Evolutionary conservation across 2,113 vertebrate species (phyloP), one percentile per base, ranked within the genome.

Genomic region (Tyrannus savana): DNA sequence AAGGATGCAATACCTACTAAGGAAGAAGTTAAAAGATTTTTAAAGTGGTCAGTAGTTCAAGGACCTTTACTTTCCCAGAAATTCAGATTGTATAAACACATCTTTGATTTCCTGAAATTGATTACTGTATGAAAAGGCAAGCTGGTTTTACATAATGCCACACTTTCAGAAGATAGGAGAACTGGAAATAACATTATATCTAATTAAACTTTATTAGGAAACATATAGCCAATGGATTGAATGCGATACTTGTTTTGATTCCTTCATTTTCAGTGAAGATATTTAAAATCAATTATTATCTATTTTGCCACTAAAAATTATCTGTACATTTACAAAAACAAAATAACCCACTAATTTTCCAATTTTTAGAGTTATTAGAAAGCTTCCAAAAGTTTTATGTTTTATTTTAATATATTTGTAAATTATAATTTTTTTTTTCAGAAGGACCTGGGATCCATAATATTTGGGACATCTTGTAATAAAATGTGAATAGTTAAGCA

Each of bases 1-100:
- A n/a, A 85, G 46, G 59, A 78, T 46, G 59, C 93, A 95, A 33
- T 95, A 95, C 85, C 82, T 95, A 52, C 80, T 67, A 93, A 95
- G 89, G 64, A 93, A 92, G 67, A 81, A 84, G 76, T 76, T 91
- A 24, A 28, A 77, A 91, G 42, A 19, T 87, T 90, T 94, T 96
- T 86, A 30, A 78, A 91, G 79, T 28, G 31, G 77, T 84, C 64
- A 49, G 49, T 69, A 91, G 33, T 90, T 89, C 66, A 91, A 91
- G 37, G 44, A 82, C 23, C 11, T 86, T 71, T 82, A 90, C 82
- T 68, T 77, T 84, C 73, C 71, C 67, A 93, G 62, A 93, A 96
- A 84, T 93, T 94, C n/a, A 82, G 83, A 59, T 42, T 84, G 23
- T 66, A 69, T 52, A 89, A 87, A 77, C 16, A 89, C 47, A 67